These are phyloP conservation scores for Syngnathus scovelli DNA, from an alignment of 2,113 vertebrate genomes.

Conservation along the genomic window DNA sequence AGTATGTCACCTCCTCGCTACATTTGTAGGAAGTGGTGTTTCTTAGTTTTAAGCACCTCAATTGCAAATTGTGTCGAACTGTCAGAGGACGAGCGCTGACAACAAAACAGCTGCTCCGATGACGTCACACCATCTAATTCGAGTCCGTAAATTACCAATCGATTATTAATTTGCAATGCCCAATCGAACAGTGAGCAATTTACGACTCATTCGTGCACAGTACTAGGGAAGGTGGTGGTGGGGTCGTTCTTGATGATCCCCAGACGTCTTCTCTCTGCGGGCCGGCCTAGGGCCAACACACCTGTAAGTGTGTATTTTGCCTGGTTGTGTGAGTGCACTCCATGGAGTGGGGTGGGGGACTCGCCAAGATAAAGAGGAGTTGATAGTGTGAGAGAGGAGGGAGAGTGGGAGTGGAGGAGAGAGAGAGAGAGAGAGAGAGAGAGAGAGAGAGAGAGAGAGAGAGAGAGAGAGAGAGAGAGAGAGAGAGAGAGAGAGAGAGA, in stretches of 20 bases:
- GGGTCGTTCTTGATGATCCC: background rate
- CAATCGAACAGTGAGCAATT: no score
- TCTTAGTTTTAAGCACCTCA: no score
- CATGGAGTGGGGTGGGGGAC: constrained; percentile 4
- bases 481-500: constrained; percentile 21
- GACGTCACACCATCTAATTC: no score
- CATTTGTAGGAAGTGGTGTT: no score
- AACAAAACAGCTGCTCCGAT: no score
- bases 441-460: constrained; percentile 26
- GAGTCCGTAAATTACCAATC: no score
- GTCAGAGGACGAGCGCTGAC: no score
- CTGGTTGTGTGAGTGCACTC: background rate
- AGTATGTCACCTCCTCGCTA: no score
- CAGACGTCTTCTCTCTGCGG: background rate
- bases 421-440: constrained; percentile 22
- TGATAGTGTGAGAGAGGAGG: constrained; percentile 32
- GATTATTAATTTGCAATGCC: no score
- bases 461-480: constrained; percentile 27
- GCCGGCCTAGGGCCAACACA: background rate
- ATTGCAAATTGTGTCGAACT: no score
- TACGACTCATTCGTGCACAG: no score
- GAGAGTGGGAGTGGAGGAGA: constrained; percentile 32
- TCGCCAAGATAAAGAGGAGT: constrained; percentile 24
- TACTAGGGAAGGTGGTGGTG: no score
- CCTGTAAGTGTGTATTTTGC: background rate